Evolutionary conservation across 1,140 invertebrate genomes (phyloP).

Genomic region (Bemisia tabaci): DNA sequence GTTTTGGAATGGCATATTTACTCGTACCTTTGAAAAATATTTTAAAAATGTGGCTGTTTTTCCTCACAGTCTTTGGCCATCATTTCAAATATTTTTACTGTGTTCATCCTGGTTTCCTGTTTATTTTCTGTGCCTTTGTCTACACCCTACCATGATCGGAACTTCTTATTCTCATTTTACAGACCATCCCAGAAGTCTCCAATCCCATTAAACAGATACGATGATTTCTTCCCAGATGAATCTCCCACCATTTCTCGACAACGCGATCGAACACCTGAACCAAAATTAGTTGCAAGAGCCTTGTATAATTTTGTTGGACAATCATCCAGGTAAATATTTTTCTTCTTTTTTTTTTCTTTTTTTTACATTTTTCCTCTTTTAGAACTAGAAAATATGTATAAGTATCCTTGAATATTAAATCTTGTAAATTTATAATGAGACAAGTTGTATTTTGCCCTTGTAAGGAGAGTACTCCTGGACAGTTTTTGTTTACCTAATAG

Average conservation of each 20-base stretch:
- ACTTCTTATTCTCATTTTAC: too few species aligned
- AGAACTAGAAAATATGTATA: too few species aligned
- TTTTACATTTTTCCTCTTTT: not conserved
- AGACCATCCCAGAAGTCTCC: constrained; percentile 85
- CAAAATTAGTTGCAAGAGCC: constrained; percentile 63
- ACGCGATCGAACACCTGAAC: constrained; percentile 48
- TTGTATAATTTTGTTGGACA: constrained; percentile 86
- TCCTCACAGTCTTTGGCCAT: constrained; percentile 9
- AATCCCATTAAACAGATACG: constrained; percentile 82
- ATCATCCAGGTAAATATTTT: constrained; percentile 39
- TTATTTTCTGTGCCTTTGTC: too few species aligned
- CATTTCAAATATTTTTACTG: too few species aligned
- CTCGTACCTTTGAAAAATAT: constrained; percentile 5
- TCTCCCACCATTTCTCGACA: constrained; percentile 37
- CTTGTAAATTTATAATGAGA: constrained; percentile 9
- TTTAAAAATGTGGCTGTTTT: constrained; percentile 7
- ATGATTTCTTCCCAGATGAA: constrained; percentile 57
- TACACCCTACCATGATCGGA: too few species aligned
- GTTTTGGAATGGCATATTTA: too few species aligned
- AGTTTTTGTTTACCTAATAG: too few species aligned
- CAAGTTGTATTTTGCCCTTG: too few species aligned
- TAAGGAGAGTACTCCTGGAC: too few species aligned
- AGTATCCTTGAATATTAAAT: too few species aligned
- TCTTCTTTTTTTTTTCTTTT: not conserved
- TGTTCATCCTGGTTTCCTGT: too few species aligned